Evolutionary conservation across 1,140 invertebrate genomes (phyloP).

Genomic region (Neotoxoptera formosana): DNA sequence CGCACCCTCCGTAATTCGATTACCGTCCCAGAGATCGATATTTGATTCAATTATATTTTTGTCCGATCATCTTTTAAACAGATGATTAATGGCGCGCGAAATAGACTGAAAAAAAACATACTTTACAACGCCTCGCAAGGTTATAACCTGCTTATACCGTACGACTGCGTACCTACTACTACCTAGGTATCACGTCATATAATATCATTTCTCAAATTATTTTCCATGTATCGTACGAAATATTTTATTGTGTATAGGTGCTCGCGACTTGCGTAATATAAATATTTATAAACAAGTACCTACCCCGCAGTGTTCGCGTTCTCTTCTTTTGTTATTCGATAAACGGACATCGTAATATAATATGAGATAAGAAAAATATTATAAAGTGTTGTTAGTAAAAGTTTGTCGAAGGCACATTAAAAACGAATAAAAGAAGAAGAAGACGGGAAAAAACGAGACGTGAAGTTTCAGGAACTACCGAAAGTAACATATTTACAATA

Average conservation of each 20-base stretch:
- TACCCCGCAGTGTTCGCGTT: background rate
- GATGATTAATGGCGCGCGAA: background rate
- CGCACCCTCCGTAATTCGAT: background rate
- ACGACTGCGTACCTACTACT: background rate
- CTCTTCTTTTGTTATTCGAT: background rate
- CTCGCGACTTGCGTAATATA: background rate
- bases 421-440: conserved; percentile 6
- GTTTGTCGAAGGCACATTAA: background rate
- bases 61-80: background rate
- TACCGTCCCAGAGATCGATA: background rate
- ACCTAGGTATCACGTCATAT: background rate
- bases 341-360: background rate
- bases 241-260: background rate
- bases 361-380: background rate
- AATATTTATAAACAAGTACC: too few relatives aligned
- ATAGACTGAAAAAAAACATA: background rate
- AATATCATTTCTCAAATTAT: background rate
- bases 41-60: background rate
- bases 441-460: background rate
- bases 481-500: background rate
- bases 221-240: background rate
- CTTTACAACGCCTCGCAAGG: background rate
- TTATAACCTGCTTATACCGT: background rate
- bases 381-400: conserved; percentile 9
- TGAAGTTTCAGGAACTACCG: background rate